Evolutionary conservation across 1,140 invertebrate species (phyloP), one percentile per base, ranked within the genome.

Genomic region (Tetramorium simillimum): DNA sequence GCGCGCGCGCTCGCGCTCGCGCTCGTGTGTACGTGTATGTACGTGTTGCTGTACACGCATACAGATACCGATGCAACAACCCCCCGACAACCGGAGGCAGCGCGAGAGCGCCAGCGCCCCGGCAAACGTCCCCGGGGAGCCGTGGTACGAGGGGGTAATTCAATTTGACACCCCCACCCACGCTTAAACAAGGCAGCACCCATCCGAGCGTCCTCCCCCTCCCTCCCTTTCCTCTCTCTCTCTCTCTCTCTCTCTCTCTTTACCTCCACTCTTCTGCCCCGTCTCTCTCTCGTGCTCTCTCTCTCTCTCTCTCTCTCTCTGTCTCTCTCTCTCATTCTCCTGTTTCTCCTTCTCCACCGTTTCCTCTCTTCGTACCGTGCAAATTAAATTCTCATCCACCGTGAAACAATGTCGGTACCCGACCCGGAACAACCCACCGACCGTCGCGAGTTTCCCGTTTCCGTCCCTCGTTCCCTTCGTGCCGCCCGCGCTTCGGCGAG

Each of bases 301-400:
- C 77, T 62, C 72, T 53, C 18, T 18, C 80, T 70, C 5, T 18
- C 14, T 16, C 85, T 51, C 75, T 67, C 51, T 67, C 84, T 78
- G 69, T 67, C 81, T 49, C 3, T 6, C 40, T 69, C 65, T 69
- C 65, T 46, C n/a, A 24, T 69, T n/a, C n/a, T 14, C 70, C 70
- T 72, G 9, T 4, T 53, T 56, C 70, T 75, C 69, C 67, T 69
- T 12, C 18, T 58, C 40, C 84, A n/a, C 21, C 18, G 63, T 62
- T 88, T 82, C 69, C 89, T 88, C 87, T 86, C 65, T 86, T 88
- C 90, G 91, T 92, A 73, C 67, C 90, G 90, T 92, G 92, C 93
- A 95, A 95, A 94, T 95, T 95, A 94, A 95, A 94, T 95, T 95
- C 94, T 94, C 94, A 94, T 95, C 94, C 94, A 95, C 93, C 94